Evolutionary conservation across 1,140 invertebrate species (phyloP).

Genomic region (Drosophila bifasciata): DNA sequence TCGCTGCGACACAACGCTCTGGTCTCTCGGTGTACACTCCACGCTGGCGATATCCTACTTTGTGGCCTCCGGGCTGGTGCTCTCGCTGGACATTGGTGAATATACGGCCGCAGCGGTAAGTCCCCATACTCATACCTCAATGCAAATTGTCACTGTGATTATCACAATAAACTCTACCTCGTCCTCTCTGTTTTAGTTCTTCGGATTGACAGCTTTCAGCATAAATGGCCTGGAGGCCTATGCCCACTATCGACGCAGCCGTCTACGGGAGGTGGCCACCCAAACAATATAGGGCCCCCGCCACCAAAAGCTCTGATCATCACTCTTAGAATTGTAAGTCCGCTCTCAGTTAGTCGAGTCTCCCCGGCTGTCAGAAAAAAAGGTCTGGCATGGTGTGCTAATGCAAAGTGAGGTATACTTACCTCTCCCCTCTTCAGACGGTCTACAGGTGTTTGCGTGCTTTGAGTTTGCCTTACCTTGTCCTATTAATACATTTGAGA

Average conservation of each 20-base stretch:
- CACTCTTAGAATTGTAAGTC: neutral
- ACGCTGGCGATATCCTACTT: constrained; percentile 57
- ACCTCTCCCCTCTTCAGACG: too few species aligned
- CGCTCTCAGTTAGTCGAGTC: neutral
- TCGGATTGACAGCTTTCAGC: constrained; percentile 59
- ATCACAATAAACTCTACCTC: neutral
- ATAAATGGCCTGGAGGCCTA: constrained; percentile 65
- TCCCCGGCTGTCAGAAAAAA: too few species aligned
- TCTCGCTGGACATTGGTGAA: constrained; percentile 56
- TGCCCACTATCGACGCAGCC: constrained; percentile 51
- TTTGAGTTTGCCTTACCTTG: too few species aligned
- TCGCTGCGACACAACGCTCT: constrained; percentile 32
- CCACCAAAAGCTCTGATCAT: neutral
- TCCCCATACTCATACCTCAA: neutral
- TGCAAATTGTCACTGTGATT: neutral
- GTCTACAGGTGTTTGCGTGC: too few species aligned
- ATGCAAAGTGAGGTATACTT: too few species aligned
- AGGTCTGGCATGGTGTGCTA: too few species aligned
- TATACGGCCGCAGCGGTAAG: constrained; percentile 71
- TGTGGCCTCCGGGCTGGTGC: constrained; percentile 65
- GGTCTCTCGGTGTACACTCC: constrained; percentile 52
- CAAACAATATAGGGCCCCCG: constrained; percentile 47
- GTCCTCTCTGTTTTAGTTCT: constrained; percentile 42
- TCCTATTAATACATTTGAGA: neutral
- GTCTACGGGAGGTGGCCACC: constrained; percentile 61